Conservation (phyloP, 2,888 invertebrate genomes). For the Dyspetes luteomarginatus region DNA sequence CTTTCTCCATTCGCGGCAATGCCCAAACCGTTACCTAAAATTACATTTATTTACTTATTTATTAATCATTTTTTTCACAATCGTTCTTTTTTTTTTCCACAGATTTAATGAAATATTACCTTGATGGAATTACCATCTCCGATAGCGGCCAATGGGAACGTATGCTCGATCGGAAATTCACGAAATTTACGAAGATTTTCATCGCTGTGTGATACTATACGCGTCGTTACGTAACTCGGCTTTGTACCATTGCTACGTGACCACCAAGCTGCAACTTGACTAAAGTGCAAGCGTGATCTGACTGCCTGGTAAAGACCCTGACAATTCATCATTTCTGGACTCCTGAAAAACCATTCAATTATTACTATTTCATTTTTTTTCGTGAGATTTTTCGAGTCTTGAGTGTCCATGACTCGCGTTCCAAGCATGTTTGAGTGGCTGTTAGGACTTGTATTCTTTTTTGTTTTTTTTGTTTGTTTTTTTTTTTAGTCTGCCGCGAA, state of each 20-base stretch:
- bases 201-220: slow-evolving; percentile 77
- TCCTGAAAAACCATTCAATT: slow-evolving; percentile 69
- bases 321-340: slow-evolving; percentile 81
- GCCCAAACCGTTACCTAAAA: slow-evolving; percentile 84
- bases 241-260: slow-evolving; percentile 83
- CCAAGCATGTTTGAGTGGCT: too few relatives aligned
- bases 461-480: too few relatives aligned
- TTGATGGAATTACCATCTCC: slow-evolving; percentile 87
- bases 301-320: slow-evolving; percentile 96
- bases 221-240: slow-evolving; percentile 83
- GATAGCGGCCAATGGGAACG: slow-evolving; percentile 89
- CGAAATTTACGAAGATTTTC: slow-evolving; percentile 81
- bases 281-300: slow-evolving; percentile 97
- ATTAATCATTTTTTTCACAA: too few relatives aligned
- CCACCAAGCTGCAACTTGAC: slow-evolving; percentile 97
- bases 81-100: too few relatives aligned
- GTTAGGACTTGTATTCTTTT: too few relatives aligned
- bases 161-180: slow-evolving; percentile 87
- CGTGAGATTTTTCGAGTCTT: not conserved
- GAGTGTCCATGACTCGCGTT: too few relatives aligned
- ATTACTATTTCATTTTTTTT: not conserved
- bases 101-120: slow-evolving; percentile 86
- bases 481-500: too few relatives aligned
- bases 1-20: slow-evolving; percentile 89
- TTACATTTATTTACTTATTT: too few relatives aligned